phyloP scores from a whole-genome alignment of 35 echinoderm and acorn worm genomes.

The Heliocidaris tuberculata region DNA sequence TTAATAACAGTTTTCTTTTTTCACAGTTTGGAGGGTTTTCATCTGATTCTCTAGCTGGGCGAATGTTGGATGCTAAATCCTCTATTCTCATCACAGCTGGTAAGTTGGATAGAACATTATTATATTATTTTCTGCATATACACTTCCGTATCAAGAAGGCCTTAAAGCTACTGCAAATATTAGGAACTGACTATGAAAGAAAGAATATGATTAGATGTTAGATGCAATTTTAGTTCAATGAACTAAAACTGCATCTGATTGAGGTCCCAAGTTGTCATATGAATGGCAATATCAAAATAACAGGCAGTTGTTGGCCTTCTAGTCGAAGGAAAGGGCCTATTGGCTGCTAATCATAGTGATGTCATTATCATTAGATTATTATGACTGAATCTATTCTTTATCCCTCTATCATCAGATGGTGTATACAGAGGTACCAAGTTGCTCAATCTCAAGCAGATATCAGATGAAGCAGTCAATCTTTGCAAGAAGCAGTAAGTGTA shows the following conservation, averaged over 20 bases:
- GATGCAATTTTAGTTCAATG: too few relatives aligned
- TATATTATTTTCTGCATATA: too few relatives aligned
- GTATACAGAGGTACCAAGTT: conserved; percentile 92
- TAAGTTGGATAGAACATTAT: conserved; percentile 18
- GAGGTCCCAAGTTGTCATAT: too few relatives aligned
- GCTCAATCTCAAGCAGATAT: conserved; percentile 85
- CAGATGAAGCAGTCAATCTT: conserved; percentile 81
- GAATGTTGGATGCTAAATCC: conserved; percentile 88
- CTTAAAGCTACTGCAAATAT: too few relatives aligned
- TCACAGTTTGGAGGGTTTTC: conserved; percentile 95
- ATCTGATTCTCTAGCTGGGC: conserved; percentile 87
- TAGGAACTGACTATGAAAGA: too few relatives aligned
- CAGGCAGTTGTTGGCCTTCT: too few relatives aligned
- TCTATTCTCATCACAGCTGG: conserved; percentile 84
- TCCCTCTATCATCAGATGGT: conserved; percentile 64
- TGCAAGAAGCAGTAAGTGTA: conserved; percentile 70
- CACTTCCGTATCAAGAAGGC: too few relatives aligned
- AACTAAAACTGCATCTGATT: too few relatives aligned
- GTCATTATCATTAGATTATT: neutral
- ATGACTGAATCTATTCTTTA: neutral
- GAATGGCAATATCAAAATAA: too few relatives aligned
- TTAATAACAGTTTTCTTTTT: neutral
- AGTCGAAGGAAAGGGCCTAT: too few relatives aligned
- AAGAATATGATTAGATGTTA: too few relatives aligned
- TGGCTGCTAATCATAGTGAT: too few relatives aligned